Evolutionary conservation across 1,140 invertebrate species (phyloP).

Genomic region (Portunus trituberculatus): DNA sequence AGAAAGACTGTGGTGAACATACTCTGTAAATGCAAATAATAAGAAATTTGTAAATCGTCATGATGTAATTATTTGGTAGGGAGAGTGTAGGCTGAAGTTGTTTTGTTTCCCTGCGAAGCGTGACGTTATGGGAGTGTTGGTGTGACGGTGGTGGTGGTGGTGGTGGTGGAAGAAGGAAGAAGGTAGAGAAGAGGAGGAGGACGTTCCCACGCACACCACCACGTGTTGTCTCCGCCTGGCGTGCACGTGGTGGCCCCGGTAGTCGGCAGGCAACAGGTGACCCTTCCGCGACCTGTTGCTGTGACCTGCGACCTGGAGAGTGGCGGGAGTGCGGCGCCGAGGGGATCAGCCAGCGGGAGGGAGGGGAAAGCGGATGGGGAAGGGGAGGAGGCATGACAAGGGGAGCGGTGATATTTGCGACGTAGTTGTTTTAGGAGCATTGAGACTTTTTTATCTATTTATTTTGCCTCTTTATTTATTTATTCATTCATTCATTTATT

Average conservation of each 20-base stretch:
- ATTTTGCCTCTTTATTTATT: too few species aligned
- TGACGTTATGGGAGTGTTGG: background rate
- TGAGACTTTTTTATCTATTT: too few species aligned
- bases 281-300: slow-evolving; percentile 48
- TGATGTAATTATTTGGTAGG: too few species aligned
- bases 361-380: background rate
- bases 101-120: background rate
- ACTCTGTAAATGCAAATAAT: background rate
- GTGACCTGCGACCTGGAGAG: background rate
- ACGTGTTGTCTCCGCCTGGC: slow-evolving; percentile 54
- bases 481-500: too few species aligned
- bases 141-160: background rate
- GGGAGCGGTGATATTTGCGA: too few species aligned
- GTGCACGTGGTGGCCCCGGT: slow-evolving; percentile 57
- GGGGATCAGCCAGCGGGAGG: background rate
- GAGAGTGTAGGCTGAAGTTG: background rate
- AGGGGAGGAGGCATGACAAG: background rate
- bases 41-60: background rate
- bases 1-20: background rate
- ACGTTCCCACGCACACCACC: slow-evolving; percentile 57
- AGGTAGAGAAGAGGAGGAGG: background rate
- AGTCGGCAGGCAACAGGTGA: slow-evolving; percentile 50
- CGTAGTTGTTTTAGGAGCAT: too few species aligned
- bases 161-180: background rate
- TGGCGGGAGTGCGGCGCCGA: background rate